A percentile compares a stretch with the other conserved stretches of the same genome.
Evolutionary conservation across 2,113 vertebrate genomes (phyloP).

Genomic region (Upupa epops): DNA sequence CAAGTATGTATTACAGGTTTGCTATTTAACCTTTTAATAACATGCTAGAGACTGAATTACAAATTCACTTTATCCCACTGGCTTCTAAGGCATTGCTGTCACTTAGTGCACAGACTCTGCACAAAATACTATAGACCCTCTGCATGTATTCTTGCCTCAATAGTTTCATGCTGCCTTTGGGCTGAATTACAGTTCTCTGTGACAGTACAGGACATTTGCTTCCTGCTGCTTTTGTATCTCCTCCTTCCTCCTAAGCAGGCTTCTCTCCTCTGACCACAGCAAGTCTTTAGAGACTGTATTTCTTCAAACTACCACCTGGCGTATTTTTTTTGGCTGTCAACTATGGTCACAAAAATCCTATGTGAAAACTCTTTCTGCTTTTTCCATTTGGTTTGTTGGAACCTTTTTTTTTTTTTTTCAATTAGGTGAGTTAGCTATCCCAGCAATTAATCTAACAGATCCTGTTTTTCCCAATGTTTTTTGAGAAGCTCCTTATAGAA

Average conservation of each 20-base stretch:
- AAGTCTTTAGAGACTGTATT: neutral
- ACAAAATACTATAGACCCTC: neutral
- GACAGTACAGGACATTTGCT: neutral
- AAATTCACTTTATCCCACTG: neutral
- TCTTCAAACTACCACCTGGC: neutral
- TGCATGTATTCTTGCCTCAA: neutral
- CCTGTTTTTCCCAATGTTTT: neutral
- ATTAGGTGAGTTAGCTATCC: neutral
- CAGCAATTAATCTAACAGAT: neutral
- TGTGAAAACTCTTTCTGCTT: neutral
- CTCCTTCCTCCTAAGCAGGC: neutral
- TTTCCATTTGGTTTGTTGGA: neutral
- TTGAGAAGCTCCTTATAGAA: neutral
- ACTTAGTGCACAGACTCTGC: neutral
- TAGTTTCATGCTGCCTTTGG: neutral
- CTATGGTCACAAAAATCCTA: neutral
- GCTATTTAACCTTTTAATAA: neutral
- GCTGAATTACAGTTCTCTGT: neutral
- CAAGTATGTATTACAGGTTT: neutral
- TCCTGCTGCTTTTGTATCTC: neutral
- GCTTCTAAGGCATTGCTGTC: neutral
- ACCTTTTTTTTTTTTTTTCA: neutral
- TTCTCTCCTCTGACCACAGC: neutral
- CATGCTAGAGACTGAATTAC: neutral
- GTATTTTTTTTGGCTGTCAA: neutral